These are phyloP conservation scores for Trachelus troglodyta DNA, from an alignment of 2,888 invertebrate species.

Conservation along the genomic window DNA sequence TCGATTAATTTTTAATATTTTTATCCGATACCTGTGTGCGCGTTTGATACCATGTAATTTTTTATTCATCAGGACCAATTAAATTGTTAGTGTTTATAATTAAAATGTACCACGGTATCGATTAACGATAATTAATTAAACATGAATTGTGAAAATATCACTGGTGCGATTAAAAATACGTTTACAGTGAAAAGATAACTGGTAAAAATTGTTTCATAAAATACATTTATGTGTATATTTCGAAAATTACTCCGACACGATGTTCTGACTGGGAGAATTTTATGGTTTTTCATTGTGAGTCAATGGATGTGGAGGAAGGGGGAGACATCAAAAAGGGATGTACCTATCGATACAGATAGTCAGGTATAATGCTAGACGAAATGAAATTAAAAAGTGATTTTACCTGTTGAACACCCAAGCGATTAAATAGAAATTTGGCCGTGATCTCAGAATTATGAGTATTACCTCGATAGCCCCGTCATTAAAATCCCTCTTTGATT, in stretches of 20 bases:
- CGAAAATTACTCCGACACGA: not conserved
- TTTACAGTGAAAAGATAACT: not conserved
- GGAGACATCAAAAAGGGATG: not conserved
- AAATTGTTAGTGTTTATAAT: not conserved
- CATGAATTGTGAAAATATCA: not conserved
- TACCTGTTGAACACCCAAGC: conserved; percentile 6
- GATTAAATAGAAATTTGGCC: conserved; percentile 22
- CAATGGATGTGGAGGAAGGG: not conserved
- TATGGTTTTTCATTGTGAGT: not conserved
- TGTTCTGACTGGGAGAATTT: not conserved
- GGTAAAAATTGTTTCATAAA: not conserved
- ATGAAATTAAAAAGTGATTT: conserved; percentile 3
- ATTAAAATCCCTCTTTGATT: conserved; percentile 51
- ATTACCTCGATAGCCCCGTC: conserved; percentile 48
- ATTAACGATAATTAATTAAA: too few species aligned
- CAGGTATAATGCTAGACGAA: not conserved
- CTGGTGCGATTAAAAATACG: not conserved
- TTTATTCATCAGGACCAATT: not conserved
- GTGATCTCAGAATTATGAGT: conserved; percentile 40
- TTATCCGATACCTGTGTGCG: not conserved
- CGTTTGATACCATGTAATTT: not conserved
- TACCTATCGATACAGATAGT: not conserved
- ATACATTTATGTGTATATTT: not conserved
- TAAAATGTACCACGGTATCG: too few species aligned
- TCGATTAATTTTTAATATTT: not conserved